Conservation (phyloP, 2,113 vertebrate species). For the Pygoscelis antarcticus region DNA sequence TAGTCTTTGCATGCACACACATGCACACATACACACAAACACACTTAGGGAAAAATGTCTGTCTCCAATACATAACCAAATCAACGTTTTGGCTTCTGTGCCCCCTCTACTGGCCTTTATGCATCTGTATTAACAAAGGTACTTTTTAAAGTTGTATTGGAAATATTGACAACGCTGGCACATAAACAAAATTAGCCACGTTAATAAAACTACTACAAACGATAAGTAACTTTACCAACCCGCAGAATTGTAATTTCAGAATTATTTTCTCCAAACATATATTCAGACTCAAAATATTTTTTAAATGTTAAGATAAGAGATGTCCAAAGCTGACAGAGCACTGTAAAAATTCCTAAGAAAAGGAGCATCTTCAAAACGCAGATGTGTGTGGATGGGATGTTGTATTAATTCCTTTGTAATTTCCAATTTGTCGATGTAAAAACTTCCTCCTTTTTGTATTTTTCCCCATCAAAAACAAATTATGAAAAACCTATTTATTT, state of each 20-base stretch:
- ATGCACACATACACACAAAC: neutral
- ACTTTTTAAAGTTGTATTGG: neutral
- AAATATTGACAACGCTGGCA: neutral
- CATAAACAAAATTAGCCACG: neutral
- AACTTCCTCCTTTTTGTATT: neutral
- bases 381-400: neutral
- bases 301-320: neutral
- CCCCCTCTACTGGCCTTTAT: slow-evolving; percentile 37
- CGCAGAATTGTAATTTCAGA: neutral
- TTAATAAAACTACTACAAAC: neutral
- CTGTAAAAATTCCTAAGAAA: neutral
- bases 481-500: neutral
- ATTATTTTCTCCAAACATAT: neutral
- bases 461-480: neutral
- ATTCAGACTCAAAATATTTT: neutral
- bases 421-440: neutral
- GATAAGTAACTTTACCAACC: neutral
- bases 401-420: neutral
- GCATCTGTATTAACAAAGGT: neutral
- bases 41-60: neutral
- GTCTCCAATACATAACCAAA: neutral
- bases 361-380: neutral
- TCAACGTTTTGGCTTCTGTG: neutral
- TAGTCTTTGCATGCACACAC: neutral
- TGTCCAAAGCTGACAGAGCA: neutral